Conservation (phyloP, 2,888 invertebrate species). For the Tholera decimalis region DNA sequence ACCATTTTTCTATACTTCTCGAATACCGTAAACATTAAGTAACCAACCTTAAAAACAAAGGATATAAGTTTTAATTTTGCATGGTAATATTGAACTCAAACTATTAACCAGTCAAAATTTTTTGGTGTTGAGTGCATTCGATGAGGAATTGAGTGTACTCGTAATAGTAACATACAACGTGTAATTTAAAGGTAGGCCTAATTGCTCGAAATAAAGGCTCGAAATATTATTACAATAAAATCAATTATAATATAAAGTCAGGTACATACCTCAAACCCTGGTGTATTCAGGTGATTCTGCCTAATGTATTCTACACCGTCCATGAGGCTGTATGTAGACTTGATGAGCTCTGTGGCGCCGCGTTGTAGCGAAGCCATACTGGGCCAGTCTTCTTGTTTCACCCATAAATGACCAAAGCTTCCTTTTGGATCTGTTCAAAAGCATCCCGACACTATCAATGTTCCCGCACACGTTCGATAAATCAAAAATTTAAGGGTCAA, state of each 20-base stretch:
- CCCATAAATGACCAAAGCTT: rapidly evolving
- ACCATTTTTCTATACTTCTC: slow-evolving; percentile 76
- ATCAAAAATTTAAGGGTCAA: too few relatives aligned
- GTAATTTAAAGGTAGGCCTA: too few relatives aligned
- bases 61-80: background rate
- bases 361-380: rapidly evolving
- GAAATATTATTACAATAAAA: too few relatives aligned
- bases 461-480: too few relatives aligned
- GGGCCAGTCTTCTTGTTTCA: rapidly evolving
- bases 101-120: too few relatives aligned
- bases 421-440: background rate
- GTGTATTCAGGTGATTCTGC: slow-evolving; percentile 3
- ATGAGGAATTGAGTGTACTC: too few relatives aligned
- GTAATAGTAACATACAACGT: too few relatives aligned
- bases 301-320: slow-evolving; percentile 12
- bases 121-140: too few relatives aligned
- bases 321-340: background rate
- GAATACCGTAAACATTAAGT: slow-evolving; percentile 54
- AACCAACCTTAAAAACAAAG: slow-evolving; percentile 56
- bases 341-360: background rate
- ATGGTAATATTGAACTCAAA: background rate
- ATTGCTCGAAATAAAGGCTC: too few relatives aligned
- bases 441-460: background rate
- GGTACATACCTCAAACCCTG: slow-evolving; percentile 11
- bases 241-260: background rate